phyloP scores from a whole-genome alignment of 2,888 invertebrate genomes.

The Ophion ellenae region DNA sequence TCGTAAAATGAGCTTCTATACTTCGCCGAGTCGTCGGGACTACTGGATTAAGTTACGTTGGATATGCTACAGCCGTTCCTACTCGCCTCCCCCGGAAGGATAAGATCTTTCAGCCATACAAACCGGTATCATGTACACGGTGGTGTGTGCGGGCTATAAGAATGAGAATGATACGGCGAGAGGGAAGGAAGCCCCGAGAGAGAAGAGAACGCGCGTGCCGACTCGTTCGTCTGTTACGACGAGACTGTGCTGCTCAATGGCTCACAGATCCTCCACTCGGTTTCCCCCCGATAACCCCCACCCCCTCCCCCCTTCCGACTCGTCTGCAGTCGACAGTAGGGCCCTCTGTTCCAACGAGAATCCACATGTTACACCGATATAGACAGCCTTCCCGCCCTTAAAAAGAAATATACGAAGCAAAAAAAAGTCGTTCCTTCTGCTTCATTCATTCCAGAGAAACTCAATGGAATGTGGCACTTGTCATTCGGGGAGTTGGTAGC shows the following conservation, averaged over 20 bases:
- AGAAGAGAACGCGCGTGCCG: constrained; percentile 55
- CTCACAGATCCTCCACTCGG: constrained; percentile 10
- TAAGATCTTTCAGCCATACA: constrained; percentile 44
- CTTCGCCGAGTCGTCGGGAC: constrained; percentile 26
- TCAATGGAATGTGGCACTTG: not conserved
- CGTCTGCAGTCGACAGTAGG: constrained; percentile 48
- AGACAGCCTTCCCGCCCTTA: not conserved
- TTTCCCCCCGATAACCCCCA: not conserved
- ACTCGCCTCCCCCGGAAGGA: constrained; percentile 30
- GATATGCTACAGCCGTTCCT: constrained; percentile 25
- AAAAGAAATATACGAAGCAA: not conserved
- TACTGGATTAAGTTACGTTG: constrained; percentile 55
- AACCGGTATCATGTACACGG: constrained; percentile 44
- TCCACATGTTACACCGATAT: constrained; percentile 36
- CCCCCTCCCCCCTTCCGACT: constrained; percentile 20
- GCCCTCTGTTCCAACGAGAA: constrained; percentile 48
- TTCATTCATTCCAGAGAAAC: not conserved
- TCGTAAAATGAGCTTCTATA: constrained; percentile 46
- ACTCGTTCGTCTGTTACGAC: constrained; percentile 33
- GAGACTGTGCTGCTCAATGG: constrained; percentile 24
- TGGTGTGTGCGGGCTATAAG: constrained; percentile 14
- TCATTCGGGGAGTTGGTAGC: too few relatives aligned
- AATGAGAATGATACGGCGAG: constrained; percentile 50
- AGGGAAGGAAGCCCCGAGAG: constrained; percentile 31
- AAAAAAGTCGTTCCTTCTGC: not conserved